Evolutionary conservation across 2,113 vertebrate species (phyloP), one percentile per base, ranked within the genome.

Genomic region (Lamprologus sp.): DNA sequence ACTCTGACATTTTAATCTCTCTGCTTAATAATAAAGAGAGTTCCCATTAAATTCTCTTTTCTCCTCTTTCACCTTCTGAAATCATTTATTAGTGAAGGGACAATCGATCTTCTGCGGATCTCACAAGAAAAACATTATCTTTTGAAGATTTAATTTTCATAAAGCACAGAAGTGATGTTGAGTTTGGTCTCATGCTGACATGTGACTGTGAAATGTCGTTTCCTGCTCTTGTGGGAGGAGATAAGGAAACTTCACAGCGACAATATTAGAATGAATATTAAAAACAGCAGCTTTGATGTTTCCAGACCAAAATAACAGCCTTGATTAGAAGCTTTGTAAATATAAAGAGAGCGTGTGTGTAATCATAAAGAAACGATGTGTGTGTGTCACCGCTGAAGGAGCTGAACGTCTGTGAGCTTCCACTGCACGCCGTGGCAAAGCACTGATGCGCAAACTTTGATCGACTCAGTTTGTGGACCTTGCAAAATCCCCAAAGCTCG

Each of bases 1-100:
- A 54, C 37, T 23, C 75, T 92, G 90, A 92, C 88, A 88, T 92
- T 89, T 93, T 79, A 93, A 93, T 87, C 84, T 60, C 12, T 85
- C 87, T 63, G 65, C 26, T 83, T 90, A 91, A 90, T 91, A 91
- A 92, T 45, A 87, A 6, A 40, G 37, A 70, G 51, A 63, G 63
- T 47, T 68, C 55, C 84, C 40, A 83, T 84, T 85, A 80, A 85
- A 88, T 82, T 19, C 17, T 19, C 19, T 79, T 56, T 79, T 56
- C 77, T 40, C 17, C 75, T 56, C 90, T 56, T 92, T 94, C 86
- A 81, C 60, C 58, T 81, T 70, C 15, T 84, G 79, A 73, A 87
- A 84, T 90, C 54, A 92, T 87, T 89, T 23, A 65, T 81, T 60
- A 53, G 9, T 3, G 55, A 80, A 84, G 68, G 83, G 87, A 91